Evolutionary conservation across 2,797 vertebrate species (phyloP), one percentile per base, ranked within the genome.

Genomic region (Phylloscopus collybita): DNA sequence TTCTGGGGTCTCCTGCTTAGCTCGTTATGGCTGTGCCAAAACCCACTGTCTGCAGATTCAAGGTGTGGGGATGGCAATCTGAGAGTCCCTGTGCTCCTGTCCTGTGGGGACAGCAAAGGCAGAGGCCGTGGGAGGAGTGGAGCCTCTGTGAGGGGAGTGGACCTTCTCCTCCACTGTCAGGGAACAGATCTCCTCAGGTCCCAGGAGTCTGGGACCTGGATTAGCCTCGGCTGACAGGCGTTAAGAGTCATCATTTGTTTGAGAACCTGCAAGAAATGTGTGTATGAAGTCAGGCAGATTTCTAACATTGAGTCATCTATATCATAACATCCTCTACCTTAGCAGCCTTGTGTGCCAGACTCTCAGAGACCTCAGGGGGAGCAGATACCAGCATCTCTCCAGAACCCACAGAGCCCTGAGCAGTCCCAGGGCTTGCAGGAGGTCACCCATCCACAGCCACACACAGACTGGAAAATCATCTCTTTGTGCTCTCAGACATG

Each of bases 231-330:
- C 65, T 82, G 78, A 27, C 64, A 47, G 74, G n/a, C 6, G 0
- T 57, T 36, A n/a, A 27, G 53, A 87, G 50, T 80, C 53, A 36
- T 75, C 42, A 4, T 65, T 78, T 91, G 42, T 86, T 94, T 95
- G 78, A 64, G 79, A 93, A 67, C 34, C 79, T 13, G 8, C 5
- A 6, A 82, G 42, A 57, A 76, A 51, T 17, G 29, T 45, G 86
- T 76, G 79, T 61, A 87, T 91, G 54, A 91, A 91, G 44, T 56
- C 54, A 62, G 61, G 72, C 50, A 80, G 57, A 69, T 62, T 86
- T 85, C 84, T 89, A 80, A 76, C 53, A 67, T 34, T 92, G 84
- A 93, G 60, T 95, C 81, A 87, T 64, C 66, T 34, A 4, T 76
- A 70, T 8, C 19, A 3, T 70, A 87, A 60, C 71, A 80, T 85